Conservation (phyloP, 2,888 invertebrate species). For the Diarsia mendica region DNA sequence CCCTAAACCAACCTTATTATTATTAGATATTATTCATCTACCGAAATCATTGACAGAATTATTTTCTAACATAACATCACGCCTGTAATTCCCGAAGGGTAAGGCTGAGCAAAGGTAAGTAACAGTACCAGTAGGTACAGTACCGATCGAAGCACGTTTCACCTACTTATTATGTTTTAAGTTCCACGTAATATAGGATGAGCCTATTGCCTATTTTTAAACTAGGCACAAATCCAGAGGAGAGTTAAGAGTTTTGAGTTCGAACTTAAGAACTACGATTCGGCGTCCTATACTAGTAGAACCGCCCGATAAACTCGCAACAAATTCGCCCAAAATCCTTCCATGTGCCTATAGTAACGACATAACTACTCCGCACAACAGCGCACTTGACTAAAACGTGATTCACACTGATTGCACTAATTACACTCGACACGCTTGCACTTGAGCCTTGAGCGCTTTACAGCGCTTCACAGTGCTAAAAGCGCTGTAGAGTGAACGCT, state of each 20-base stretch:
- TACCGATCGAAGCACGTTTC: too few species aligned
- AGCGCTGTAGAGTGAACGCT: conserved; percentile 70
- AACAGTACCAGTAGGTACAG: too few species aligned
- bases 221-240: too few species aligned
- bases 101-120: too few species aligned
- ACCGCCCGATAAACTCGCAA: conserved; percentile 15
- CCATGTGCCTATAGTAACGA: conserved; percentile 59
- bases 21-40: too few species aligned
- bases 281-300: background rate
- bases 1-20: too few species aligned
- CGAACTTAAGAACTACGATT: too few species aligned
- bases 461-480: conserved; percentile 65
- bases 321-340: conserved; percentile 25
- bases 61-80: background rate
- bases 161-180: too few species aligned
- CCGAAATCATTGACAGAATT: background rate
- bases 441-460: conserved; percentile 61
- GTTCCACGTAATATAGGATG: too few species aligned
- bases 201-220: too few species aligned
- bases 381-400: conserved; percentile 82
- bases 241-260: too few species aligned
- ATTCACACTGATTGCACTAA: conserved; percentile 85
- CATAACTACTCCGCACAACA: conserved; percentile 73
- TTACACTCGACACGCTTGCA: conserved; percentile 78
- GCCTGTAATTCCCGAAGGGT: too few species aligned